These are phyloP conservation scores for Proctacanthus coquilletti DNA, from an alignment of 1,140 invertebrate species.

Conservation along the genomic window DNA sequence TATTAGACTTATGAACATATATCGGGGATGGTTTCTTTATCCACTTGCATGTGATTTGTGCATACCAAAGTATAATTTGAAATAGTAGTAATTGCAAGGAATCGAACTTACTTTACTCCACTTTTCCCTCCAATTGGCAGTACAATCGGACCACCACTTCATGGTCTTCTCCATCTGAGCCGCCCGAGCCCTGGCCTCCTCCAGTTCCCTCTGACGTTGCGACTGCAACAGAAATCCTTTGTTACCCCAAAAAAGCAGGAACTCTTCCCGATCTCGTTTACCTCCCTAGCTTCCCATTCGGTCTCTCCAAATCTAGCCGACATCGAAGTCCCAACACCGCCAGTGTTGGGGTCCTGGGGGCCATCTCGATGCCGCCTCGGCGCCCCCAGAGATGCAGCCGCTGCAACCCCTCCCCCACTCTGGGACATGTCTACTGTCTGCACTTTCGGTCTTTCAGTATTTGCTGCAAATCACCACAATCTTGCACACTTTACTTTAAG, in stretches of 20 bases:
- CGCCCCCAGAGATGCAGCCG: slow-evolving; percentile 8
- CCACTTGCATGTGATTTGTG: too few species aligned
- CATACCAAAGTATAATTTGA: too few species aligned
- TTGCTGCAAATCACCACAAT: too few species aligned
- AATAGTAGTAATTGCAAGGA: slow-evolving; percentile 4
- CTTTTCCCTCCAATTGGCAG: slow-evolving; percentile 65
- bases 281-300: slow-evolving; percentile 55
- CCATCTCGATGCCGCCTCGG: slow-evolving; percentile 4
- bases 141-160: slow-evolving; percentile 86
- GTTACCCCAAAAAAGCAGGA: too few species aligned
- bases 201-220: slow-evolving; percentile 61
- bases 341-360: slow-evolving; percentile 7
- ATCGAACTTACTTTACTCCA: slow-evolving; percentile 68
- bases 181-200: slow-evolving; percentile 77
- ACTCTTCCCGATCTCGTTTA: too few species aligned
- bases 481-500: too few species aligned
- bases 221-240: slow-evolving; percentile 30
- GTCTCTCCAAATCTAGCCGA: slow-evolving; percentile 36
- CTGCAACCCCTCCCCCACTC: slow-evolving; percentile 12
- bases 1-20: too few species aligned
- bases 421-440: slow-evolving; percentile 13
- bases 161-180: slow-evolving; percentile 98
- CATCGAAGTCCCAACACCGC: slow-evolving; percentile 12
- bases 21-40: too few species aligned
- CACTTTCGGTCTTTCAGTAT: too few species aligned